Evolutionary conservation across 2,888 invertebrate genomes (phyloP).

Genomic region (Platycnemis pennipes): DNA sequence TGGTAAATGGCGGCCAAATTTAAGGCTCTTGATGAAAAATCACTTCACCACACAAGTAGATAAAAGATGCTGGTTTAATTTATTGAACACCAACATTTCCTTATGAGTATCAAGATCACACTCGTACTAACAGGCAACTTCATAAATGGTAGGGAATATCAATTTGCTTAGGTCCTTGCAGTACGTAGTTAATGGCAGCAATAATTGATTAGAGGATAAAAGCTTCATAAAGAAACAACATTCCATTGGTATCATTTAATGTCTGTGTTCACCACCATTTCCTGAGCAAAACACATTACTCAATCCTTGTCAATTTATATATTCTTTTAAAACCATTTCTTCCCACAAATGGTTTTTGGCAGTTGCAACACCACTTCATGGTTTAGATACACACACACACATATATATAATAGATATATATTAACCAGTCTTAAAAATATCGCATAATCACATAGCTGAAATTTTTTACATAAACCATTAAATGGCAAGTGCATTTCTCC

Average conservation of each 20-base stretch:
- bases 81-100: constrained; percentile 30
- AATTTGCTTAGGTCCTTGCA: neutral
- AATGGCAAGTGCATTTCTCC: constrained; percentile 57
- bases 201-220: constrained; percentile 46
- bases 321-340: constrained; percentile 29
- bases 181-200: constrained; percentile 45
- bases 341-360: constrained; percentile 55
- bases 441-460: constrained; percentile 59
- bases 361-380: constrained; percentile 57
- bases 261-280: constrained; percentile 47
- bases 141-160: constrained; percentile 34
- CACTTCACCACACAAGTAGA: constrained; percentile 48
- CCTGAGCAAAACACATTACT: constrained; percentile 57
- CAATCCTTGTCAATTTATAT: neutral
- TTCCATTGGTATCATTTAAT: constrained; percentile 53
- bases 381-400: neutral
- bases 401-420: constrained; percentile 17
- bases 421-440: constrained; percentile 63
- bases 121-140: constrained; percentile 22
- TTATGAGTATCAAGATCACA: constrained; percentile 28
- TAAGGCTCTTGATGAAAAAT: constrained; percentile 42
- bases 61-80: constrained; percentile 44
- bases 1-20: constrained; percentile 46
- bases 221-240: constrained; percentile 60
- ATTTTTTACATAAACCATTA: constrained; percentile 66